Conservation (phyloP, 2,888 invertebrate species). For the Brachyopa scutellaris region DNA sequence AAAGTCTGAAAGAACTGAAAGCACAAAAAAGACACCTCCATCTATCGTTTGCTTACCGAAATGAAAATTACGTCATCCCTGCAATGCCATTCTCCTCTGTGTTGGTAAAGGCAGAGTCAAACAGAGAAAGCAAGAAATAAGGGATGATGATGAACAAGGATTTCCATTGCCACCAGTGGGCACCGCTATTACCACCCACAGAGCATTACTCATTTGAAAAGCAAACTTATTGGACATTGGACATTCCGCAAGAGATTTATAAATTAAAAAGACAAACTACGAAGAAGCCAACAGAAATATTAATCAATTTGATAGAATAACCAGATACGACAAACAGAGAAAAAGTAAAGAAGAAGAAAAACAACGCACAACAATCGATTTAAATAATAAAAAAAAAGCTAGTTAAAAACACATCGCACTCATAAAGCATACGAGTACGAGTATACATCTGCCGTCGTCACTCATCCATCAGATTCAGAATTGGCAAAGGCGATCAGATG, state of each 20-base stretch:
- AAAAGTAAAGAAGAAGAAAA: neutral
- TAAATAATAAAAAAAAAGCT: conserved; percentile 26
- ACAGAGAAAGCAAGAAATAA: neutral
- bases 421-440: conserved; percentile 25
- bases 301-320: conserved; percentile 27
- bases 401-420: conserved; percentile 15
- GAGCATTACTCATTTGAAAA: no score
- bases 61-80: conserved; percentile 63
- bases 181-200: no score
- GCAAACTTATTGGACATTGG: conserved; percentile 39
- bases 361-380: conserved; percentile 37
- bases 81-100: no score
- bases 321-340: neutral
- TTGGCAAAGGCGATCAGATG: conserved; percentile 46
- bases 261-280: conserved; percentile 37
- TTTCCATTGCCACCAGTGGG: conserved; percentile 22
- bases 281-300: conserved; percentile 20
- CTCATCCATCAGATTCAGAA: conserved; percentile 22
- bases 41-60: neutral
- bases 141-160: no score
- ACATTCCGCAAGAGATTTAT: conserved; percentile 53
- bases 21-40: conserved; percentile 10
- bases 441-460: no score
- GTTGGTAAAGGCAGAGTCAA: no score
- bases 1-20: neutral